Evolutionary conservation across 2,797 vertebrate species (phyloP).

Genomic region (Chaetophractus vellerosus): DNA sequence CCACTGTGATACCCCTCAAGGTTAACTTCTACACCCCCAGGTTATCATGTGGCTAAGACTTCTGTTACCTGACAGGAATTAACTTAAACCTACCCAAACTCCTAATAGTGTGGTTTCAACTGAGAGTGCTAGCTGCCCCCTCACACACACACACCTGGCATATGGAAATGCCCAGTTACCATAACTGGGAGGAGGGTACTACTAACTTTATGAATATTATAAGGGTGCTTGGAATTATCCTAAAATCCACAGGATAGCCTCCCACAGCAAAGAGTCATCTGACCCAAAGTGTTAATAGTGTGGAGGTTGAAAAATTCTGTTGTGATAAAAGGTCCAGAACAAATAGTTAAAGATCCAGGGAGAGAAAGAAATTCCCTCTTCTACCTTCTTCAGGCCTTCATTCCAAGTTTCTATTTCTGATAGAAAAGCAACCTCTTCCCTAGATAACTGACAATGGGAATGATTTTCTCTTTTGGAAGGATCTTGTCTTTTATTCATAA

Average conservation of each 20-base stretch:
- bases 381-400: not conserved
- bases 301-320: not conserved
- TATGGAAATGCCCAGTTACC: not conserved
- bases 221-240: not conserved
- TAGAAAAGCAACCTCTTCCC: not conserved
- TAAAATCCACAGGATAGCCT: not conserved
- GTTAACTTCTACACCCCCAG: fast-evolving
- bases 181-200: not conserved
- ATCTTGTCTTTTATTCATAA: not conserved
- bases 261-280: not conserved
- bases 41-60: not conserved
- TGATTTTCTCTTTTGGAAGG: not conserved
- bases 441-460: not conserved
- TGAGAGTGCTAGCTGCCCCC: not conserved
- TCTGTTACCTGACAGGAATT: not conserved
- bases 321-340: not conserved
- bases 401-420: not conserved
- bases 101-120: not conserved
- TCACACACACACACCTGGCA: not conserved
- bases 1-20: not conserved
- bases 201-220: not conserved
- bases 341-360: not conserved
- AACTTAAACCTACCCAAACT: not conserved
- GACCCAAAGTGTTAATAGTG: not conserved
- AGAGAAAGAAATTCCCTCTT: not conserved